phyloP scores from a whole-genome alignment of 2,888 invertebrate genomes.

The Candidula unifasciata region DNA sequence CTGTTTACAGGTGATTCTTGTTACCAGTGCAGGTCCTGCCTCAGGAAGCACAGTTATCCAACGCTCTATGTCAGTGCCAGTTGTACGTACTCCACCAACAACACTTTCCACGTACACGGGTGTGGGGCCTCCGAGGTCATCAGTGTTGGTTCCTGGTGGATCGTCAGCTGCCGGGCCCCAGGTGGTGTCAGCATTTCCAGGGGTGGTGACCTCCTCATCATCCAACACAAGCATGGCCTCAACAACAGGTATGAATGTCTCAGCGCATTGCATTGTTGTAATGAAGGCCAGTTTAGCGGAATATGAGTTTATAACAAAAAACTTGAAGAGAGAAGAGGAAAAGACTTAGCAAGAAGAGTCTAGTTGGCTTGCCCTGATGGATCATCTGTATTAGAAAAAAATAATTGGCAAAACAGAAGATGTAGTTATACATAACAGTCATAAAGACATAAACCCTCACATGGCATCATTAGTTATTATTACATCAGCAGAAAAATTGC shows the following conservation, averaged over 20 bases:
- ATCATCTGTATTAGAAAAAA: too few relatives aligned
- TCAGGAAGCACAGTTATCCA: constrained; percentile 63
- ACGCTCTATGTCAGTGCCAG: constrained; percentile 68
- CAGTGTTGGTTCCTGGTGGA: constrained; percentile 61
- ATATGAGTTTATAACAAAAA: too few relatives aligned
- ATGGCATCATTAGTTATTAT: too few relatives aligned
- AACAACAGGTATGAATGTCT: constrained; percentile 59
- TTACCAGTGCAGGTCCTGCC: constrained; percentile 70
- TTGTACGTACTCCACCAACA: constrained; percentile 67
- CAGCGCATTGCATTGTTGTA: too few relatives aligned
- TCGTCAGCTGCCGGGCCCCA: constrained; percentile 57
- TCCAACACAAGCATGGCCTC: constrained; percentile 59
- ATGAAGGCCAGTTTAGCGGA: too few relatives aligned
- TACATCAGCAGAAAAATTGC: too few relatives aligned
- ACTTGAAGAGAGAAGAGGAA: too few relatives aligned
- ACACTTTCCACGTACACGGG: constrained; percentile 49
- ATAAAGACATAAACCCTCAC: too few relatives aligned
- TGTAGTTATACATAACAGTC: too few relatives aligned
- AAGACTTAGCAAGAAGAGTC: too few relatives aligned
- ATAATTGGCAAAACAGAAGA: too few relatives aligned
- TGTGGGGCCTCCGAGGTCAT: constrained; percentile 52
- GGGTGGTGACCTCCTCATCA: constrained; percentile 65
- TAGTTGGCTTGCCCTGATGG: too few relatives aligned
- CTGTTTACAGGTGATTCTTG: constrained; percentile 70
- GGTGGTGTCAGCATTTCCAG: constrained; percentile 62